Conservation (phyloP, 92 coral and sea anemone species). For the Zoanthus sansibaricus region DNA sequence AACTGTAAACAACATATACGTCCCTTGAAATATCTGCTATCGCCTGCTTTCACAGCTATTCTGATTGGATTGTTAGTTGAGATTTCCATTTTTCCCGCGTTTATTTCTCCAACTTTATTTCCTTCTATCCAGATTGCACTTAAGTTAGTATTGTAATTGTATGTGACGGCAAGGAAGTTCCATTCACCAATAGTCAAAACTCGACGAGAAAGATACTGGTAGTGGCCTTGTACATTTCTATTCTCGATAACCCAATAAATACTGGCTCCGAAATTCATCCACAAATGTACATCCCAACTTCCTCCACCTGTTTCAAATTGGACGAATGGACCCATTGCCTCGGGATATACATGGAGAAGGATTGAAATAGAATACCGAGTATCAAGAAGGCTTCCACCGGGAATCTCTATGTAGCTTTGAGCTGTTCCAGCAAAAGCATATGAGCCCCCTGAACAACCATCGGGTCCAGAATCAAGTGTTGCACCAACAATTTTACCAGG, state of each 20-base stretch:
- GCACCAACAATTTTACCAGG: slow-evolving; percentile 72
- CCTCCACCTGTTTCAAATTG: slow-evolving; percentile 48
- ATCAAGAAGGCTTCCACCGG: slow-evolving; percentile 74
- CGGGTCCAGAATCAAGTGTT: slow-evolving; percentile 77
- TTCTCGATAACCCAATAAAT: slow-evolving; percentile 13
- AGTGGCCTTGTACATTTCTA: not conserved
- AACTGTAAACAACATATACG: slow-evolving; percentile 21
- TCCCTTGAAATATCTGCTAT: slow-evolving; percentile 20
- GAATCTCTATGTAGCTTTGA: slow-evolving; percentile 77
- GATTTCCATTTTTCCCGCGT: not conserved
- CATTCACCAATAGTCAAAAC: not conserved
- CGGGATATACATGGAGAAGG: slow-evolving; percentile 72
- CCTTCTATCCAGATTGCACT: slow-evolving; percentile 2
- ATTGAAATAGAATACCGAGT: slow-evolving; percentile 75
- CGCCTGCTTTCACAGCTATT: not conserved
- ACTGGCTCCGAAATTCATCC: slow-evolving; percentile 30
- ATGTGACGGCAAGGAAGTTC: slow-evolving; percentile 23
- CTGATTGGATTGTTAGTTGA: not conserved
- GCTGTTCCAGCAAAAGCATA: slow-evolving; percentile 66
- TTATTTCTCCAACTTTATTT: not conserved
- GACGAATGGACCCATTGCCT: slow-evolving; percentile 70
- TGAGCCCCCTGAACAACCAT: slow-evolving; percentile 73
- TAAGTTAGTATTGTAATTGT: not conserved
- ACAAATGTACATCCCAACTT: slow-evolving; percentile 61
- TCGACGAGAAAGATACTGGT: not conserved